Evolutionary conservation across 2,888 invertebrate species (phyloP).

Genomic region (Pollenia angustigena): DNA sequence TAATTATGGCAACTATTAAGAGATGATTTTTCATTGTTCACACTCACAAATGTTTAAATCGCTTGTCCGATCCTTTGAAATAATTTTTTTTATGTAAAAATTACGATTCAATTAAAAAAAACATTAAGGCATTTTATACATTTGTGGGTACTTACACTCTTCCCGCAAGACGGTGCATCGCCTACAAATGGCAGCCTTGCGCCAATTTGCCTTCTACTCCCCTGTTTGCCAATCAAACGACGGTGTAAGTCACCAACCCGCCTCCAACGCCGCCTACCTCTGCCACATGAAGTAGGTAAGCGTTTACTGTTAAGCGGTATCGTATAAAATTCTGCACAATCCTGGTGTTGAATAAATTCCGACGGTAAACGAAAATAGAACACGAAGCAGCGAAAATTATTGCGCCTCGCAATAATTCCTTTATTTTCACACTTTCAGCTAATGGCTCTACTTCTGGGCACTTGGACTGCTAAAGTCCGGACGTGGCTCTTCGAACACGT

Average conservation of each 20-base stretch:
- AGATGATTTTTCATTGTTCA: background rate
- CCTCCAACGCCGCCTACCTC: slow-evolving; percentile 74
- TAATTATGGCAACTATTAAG: slow-evolving; percentile 29
- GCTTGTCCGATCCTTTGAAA: too few species aligned
- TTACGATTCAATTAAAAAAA: background rate
- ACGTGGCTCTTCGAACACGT: background rate
- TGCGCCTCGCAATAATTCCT: slow-evolving; percentile 12
- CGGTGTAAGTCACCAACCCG: slow-evolving; percentile 65
- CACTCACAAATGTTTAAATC: background rate
- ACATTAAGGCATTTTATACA: background rate
- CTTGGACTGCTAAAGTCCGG: background rate
- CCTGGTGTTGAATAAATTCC: slow-evolving; percentile 71
- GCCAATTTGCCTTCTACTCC: slow-evolving; percentile 77
- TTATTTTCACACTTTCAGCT: background rate
- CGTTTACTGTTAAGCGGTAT: slow-evolving; percentile 75
- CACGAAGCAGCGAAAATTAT: slow-evolving; percentile 3
- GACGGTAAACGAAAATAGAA: slow-evolving; percentile 55
- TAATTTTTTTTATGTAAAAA: too few species aligned
- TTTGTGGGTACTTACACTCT: slow-evolving; percentile 82
- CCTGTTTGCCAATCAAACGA: slow-evolving; percentile 67
- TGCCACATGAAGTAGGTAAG: slow-evolving; percentile 76
- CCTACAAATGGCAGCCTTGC: slow-evolving; percentile 84
- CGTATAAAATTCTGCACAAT: slow-evolving; percentile 75
- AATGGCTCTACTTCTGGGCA: background rate
- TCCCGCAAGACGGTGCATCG: slow-evolving; percentile 84